Evolutionary conservation across 2,113 vertebrate genomes (phyloP), one percentile per base, ranked within the genome.

Genomic region (Cryptotis parvus): DNA sequence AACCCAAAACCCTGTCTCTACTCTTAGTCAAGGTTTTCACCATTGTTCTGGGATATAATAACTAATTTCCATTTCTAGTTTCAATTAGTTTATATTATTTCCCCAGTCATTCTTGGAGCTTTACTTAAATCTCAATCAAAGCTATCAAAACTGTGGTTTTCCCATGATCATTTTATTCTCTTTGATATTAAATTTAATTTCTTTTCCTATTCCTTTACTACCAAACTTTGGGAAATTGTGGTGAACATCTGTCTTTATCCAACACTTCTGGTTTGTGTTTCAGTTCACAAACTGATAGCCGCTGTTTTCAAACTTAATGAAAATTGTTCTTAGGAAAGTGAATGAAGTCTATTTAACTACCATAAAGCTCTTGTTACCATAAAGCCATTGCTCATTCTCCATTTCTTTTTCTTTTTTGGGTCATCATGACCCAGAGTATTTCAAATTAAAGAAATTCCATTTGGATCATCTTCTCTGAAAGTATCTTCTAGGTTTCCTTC

Each of bases 101-200:
- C 63, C 33, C 9, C 18, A 4, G 31, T 66, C 9, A 66, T 3
- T 81, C 74, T n/a, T 68, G 18, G 1, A 27, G 3, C 55, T 75
- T 20, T 70, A 80, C 20, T 84, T 24, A 3, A 49, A 27, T 76
- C 26, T 10, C 33, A 27, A 6, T 24, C 26, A 68, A 72, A 11
- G n/a, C 26, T 55, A 16, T 24, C 26, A 68, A 72, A 11, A 16
- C 26, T 55, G 18, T 3, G 45, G 18, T 4, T 35, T 27, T 35
- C 35, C 20, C 0, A 5, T 10, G 5, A 24, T 16, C 18, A 16
- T 35, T 79, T 88, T 82, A 11, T 70, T 70, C 37, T 72, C 29
- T 68, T 4, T 84, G 11, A 31, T 49, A 11, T n/a, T 90, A 84
- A 12, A 81, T 92, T 39, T n/a, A 87, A 79, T 88, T 84, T 91